Evolutionary conservation across 2,113 vertebrate genomes (phyloP).

Genomic region (Alaudala cheleensis): DNA sequence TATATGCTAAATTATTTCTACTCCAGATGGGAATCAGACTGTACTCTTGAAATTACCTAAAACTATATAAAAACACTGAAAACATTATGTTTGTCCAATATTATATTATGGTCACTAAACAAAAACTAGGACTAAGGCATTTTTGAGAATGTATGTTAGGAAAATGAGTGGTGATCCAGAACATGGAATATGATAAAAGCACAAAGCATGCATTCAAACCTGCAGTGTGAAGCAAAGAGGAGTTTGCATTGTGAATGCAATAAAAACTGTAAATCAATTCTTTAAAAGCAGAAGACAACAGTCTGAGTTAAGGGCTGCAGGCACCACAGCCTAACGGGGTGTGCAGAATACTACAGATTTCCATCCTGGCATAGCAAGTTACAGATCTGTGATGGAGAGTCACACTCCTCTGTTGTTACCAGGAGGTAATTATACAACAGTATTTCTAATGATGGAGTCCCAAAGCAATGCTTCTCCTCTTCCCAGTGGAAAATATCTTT

Average conservation of each 20-base stretch:
- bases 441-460: slow-evolving; percentile 70
- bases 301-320: neutral
- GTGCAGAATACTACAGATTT: slow-evolving; percentile 31
- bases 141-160: neutral
- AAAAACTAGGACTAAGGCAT: neutral
- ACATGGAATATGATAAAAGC: slow-evolving; percentile 5
- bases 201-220: slow-evolving; percentile 20
- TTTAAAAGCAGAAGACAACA: slow-evolving; percentile 29
- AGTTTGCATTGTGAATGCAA: slow-evolving; percentile 40
- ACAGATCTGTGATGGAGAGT: slow-evolving; percentile 52
- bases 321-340: neutral
- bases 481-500: slow-evolving; percentile 76
- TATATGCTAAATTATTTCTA: slow-evolving; percentile 12
- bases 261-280: slow-evolving; percentile 29
- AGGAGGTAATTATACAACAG: slow-evolving; percentile 73
- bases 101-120: neutral
- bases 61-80: neutral
- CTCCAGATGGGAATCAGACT: slow-evolving; percentile 12
- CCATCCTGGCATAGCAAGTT: slow-evolving; percentile 41
- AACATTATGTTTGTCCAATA: slow-evolving; percentile 17
- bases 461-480: slow-evolving; percentile 67
- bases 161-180: slow-evolving; percentile 27
- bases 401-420: slow-evolving; percentile 66
- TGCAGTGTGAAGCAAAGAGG: slow-evolving; percentile 13
- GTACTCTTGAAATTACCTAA: neutral